These are phyloP conservation scores for Centroberyx gerrardi DNA, from an alignment of 2,797 vertebrate species.

Conservation along the genomic window DNA sequence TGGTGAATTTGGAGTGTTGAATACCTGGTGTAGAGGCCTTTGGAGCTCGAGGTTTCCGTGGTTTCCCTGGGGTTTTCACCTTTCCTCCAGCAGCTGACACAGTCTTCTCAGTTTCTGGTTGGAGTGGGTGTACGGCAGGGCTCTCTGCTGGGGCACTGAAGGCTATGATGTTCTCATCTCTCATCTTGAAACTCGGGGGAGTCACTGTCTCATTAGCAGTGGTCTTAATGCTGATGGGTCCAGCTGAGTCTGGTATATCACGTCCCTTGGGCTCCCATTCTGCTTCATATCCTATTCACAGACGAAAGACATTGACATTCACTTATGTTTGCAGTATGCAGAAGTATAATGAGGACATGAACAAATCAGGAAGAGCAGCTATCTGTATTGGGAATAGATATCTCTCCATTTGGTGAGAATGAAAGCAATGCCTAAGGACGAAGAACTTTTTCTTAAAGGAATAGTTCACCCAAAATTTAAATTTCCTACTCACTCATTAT, in stretches of 20 bases:
- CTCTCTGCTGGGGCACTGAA: slow-evolving; percentile 74
- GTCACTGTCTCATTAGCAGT: slow-evolving; percentile 57
- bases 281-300: slow-evolving; percentile 68
- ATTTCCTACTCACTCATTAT: too few species aligned
- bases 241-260: slow-evolving; percentile 83
- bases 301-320: slow-evolving; percentile 30
- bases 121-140: slow-evolving; percentile 69
- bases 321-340: not conserved
- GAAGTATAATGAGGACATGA: not conserved
- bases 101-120: slow-evolving; percentile 61
- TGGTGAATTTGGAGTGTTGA: slow-evolving; percentile 2
- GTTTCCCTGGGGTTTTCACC: slow-evolving; percentile 75
- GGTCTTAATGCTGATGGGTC: slow-evolving; percentile 53
- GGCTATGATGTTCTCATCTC: slow-evolving; percentile 72
- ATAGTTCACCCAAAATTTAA: too few species aligned
- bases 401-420: not conserved
- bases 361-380: not conserved
- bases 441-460: not conserved
- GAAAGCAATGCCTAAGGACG: not conserved
- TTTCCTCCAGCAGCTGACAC: slow-evolving; percentile 39
- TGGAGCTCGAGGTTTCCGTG: slow-evolving; percentile 79
- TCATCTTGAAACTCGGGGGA: slow-evolving; percentile 70
- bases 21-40: slow-evolving; percentile 75
- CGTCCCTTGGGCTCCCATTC: slow-evolving; percentile 80
- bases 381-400: not conserved